Evolutionary conservation across 2,113 vertebrate species (phyloP).

Genomic region (Choloepus hoffmanni): DNA sequence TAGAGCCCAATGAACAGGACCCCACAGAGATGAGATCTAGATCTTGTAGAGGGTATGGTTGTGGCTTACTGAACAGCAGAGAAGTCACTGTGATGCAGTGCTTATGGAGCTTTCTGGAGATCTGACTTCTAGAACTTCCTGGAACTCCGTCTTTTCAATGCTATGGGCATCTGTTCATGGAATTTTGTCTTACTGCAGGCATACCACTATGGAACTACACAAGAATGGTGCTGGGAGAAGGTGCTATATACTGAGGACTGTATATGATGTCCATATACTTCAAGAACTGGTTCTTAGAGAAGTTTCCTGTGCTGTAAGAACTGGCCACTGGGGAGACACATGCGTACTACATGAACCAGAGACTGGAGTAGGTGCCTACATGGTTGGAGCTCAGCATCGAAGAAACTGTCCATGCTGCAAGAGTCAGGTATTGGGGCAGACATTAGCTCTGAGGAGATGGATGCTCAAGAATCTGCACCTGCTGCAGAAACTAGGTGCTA

Average conservation of each 20-base stretch:
- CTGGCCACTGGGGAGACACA: not conserved
- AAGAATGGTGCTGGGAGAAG: not conserved
- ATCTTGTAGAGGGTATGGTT: not conserved
- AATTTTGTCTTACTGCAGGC: not conserved
- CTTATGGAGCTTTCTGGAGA: not conserved
- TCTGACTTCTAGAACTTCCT: not conserved
- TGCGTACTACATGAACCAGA: not conserved
- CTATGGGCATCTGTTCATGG: not conserved
- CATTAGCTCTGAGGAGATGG: not conserved
- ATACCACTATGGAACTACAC: not conserved
- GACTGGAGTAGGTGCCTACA: not conserved
- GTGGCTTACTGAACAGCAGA: not conserved
- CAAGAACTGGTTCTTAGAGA: not conserved
- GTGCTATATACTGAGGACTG: not conserved
- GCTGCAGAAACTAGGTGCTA: not conserved
- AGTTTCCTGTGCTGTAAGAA: not conserved
- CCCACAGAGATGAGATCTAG: not conserved
- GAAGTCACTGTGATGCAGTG: not conserved
- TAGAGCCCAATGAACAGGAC: not conserved
- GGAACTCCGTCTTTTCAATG: not conserved
- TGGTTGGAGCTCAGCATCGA: not conserved
- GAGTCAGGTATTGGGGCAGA: not conserved
- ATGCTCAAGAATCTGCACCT: not conserved
- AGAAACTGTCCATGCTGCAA: not conserved
- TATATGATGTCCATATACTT: not conserved